Base-by-base conservation (phyloP, 2,888 invertebrate species). In the Hoplodrina blanda region DNA sequence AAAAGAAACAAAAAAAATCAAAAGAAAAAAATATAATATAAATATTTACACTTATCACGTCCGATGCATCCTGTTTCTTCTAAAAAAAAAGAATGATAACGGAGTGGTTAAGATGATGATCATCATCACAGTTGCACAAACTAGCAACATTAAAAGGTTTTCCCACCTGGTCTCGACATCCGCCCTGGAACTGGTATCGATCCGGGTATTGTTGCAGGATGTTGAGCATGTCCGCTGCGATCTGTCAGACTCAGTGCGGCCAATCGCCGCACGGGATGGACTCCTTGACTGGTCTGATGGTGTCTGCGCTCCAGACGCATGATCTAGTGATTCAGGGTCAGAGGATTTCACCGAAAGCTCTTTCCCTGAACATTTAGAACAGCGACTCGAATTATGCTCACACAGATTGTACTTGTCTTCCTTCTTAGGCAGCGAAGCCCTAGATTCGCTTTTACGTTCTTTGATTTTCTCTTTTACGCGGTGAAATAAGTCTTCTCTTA, bases 101-200 rank as follows among this genome's bases (percentile, higher is more conserved):
- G 92, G 90, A 37, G 88, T 73, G 3, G 90, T 82, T 17, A 92
- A 25, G 7, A 90, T 30, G n/a, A 91, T 52, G 19, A 88, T 75
- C 20, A 88, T 75, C 19, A 91, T 57, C n/a, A 89, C 56, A 68
- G 89, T 64, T 3, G 82, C 85, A 63, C 87, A 79, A 15, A 91
- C 81, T 10, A 92, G 57, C 37, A 92, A 73, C 13, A 87, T 61
- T 13, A 88, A 74, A 10, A 92, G 71, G 57, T 83, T 88, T 64
- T 92, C 85, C 87, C 87, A 89, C 17, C 83, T 72, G 37, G 49
- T 75, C 19, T 82, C 10, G 13, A 80, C 7, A 0, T 67, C 53
- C 13, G 25, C 19, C 41, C 64, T 5, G 10, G 69, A 25, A 10
- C 17, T 30, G 11, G 19, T 37, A 37, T 37, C 8, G 8, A 7